Conservation (phyloP, 2,888 invertebrate species). For the Hirudinaria manillensis region DNA sequence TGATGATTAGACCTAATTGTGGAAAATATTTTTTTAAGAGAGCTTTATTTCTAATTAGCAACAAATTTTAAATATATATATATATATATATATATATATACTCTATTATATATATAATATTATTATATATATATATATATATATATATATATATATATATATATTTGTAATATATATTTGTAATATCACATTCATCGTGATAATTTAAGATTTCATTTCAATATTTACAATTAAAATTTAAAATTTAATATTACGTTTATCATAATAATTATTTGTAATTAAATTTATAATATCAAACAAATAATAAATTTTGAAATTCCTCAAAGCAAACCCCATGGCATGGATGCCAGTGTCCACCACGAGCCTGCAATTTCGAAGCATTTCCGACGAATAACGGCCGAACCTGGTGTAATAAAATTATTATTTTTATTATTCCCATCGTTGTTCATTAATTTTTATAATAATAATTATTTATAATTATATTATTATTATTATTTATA, state of each 20-base stretch:
- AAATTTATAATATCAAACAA: background rate
- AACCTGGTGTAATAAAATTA: background rate
- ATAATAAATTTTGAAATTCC: background rate
- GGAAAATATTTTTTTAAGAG: too few relatives aligned
- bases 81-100: too few relatives aligned
- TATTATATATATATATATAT: background rate
- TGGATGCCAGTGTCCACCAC: background rate
- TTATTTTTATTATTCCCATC: background rate
- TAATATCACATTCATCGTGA: too few relatives aligned
- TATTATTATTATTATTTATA: too few relatives aligned
- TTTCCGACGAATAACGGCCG: background rate
- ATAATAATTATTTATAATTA: too few relatives aligned
- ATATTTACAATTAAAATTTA: too few relatives aligned
- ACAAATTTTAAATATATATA: too few relatives aligned
- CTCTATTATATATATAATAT: background rate
- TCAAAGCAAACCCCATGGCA: background rate
- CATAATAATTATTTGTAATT: background rate
- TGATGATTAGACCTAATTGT: background rate
- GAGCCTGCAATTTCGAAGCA: background rate
- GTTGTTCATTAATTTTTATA: too few relatives aligned
- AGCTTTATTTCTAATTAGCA: too few relatives aligned
- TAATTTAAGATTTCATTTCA: too few relatives aligned
- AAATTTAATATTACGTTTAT: too few relatives aligned
- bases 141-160: constrained; percentile 20
- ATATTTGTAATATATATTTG: too few relatives aligned